Base-by-base conservation (phyloP, 64 coral and sea anemone genomes). In the Porites australiensis region DNA sequence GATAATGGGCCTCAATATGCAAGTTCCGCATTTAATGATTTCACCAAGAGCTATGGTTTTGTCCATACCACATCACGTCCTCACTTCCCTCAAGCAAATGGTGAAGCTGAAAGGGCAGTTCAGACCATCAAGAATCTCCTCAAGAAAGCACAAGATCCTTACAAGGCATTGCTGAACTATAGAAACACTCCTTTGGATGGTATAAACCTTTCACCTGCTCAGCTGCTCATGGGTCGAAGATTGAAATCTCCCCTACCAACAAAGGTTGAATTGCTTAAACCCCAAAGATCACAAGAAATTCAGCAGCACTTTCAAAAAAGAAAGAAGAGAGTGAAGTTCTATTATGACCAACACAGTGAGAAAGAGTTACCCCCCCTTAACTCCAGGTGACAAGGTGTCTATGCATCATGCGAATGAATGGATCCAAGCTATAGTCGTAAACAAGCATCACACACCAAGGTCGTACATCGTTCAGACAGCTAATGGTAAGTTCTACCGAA, bases 391-490 rank as follows among this genome's bases (percentile, higher is more conserved):
- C 19, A 58, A 21, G 46, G 62, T 87, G n/a, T 78, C 49, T 60
- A 60, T 87, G 22, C 70, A 95, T 11, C 70, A 86, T 72, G 82
- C 65, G 12, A 91, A 87, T 8, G 16, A 92, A 54, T 91, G 78
- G 93, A 72, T 76, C 3, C 82, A 61, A 82, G 82, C 88, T 20
- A 87, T 60, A 70, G 80, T 90, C 21, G 18, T 90, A 27, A 45
- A 95, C 47, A 89, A 95, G 19, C 93, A 95, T 81, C 47, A 75
- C 21, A 77, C 75, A 74, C 92, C 93, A n/a, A 51, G 91, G 22
- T 93, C 91, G 27, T 93, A 93, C 58, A 64, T 93, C 8, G 86
- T 93, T 37, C 27, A 88, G 63, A 79, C 92, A 61, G 47, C 83
- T 21, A 51, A 93, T 46, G 74, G 83, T 9, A 12, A 57, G 4